These are phyloP conservation scores for Buceros bicornis DNA, from an alignment of 2,797 vertebrate genomes.

Conservation along the genomic window DNA sequence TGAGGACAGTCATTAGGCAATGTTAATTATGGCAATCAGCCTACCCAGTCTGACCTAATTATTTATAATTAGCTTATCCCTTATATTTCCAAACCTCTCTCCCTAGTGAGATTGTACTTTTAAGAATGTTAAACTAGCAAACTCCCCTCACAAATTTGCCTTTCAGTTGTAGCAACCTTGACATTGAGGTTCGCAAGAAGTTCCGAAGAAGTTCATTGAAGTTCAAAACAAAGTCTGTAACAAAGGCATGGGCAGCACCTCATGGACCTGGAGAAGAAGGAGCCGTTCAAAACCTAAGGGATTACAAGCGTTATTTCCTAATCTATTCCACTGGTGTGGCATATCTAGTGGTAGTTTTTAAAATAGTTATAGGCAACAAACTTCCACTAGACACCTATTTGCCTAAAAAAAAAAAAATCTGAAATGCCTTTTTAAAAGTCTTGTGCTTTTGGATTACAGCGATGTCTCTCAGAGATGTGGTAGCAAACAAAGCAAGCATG, in stretches of 20 bases:
- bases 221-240: not conserved
- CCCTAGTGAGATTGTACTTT: conserved; percentile 18
- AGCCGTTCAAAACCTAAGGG: not conserved
- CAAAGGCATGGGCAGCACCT: not conserved
- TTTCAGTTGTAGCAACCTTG: not conserved
- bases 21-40: conserved; percentile 75
- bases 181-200: not conserved
- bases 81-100: conserved; percentile 60
- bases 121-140: conserved; percentile 10
- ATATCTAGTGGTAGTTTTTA: not conserved
- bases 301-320: not conserved
- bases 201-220: too few species aligned
- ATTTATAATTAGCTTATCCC: conserved; percentile 74
- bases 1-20: conserved; percentile 56
- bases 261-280: not conserved
- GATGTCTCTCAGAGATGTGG: not conserved
- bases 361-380: not conserved
- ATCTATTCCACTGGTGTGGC: not conserved
- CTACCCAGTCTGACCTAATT: conserved; percentile 73
- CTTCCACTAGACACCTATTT: not conserved
- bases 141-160: not conserved
- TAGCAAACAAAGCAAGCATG: not conserved
- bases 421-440: not conserved
- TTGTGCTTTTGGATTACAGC: not conserved
- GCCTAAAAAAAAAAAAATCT: not conserved